These are phyloP conservation scores for Drosophila azteca DNA, from an alignment of 1,140 invertebrate genomes.

Conservation along the genomic window DNA sequence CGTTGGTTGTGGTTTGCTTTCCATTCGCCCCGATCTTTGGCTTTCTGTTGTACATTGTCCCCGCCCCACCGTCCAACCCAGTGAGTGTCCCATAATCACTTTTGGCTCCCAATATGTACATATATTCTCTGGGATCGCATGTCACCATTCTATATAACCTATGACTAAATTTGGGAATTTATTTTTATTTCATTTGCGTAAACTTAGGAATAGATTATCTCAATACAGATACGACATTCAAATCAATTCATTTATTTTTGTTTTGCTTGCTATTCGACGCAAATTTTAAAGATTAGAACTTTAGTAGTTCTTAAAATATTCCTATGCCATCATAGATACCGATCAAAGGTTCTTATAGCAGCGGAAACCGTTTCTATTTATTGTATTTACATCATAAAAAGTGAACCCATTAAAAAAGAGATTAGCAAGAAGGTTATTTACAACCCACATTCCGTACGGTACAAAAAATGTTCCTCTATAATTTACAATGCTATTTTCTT, in stretches of 20 bases:
- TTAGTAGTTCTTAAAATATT: too few relatives aligned
- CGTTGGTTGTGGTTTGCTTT: conserved; percentile 51
- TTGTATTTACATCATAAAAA: conserved; percentile 23
- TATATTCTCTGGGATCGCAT: conserved; percentile 7
- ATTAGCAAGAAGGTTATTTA: conserved; percentile 36
- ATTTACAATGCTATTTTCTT: neutral
- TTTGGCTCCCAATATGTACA: too few relatives aligned
- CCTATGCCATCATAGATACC: too few relatives aligned
- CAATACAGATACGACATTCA: neutral
- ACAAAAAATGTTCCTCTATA: conserved; percentile 4
- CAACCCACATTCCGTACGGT: conserved; percentile 30
- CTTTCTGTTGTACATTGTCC: conserved; percentile 22
- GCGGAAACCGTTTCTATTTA: conserved; percentile 5
- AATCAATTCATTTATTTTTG: neutral
- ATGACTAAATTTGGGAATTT: neutral
- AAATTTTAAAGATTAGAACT: neutral
- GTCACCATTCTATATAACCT: conserved; percentile 18
- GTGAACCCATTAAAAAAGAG: neutral
- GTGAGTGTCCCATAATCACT: conserved; percentile 36
- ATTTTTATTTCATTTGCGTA: neutral
- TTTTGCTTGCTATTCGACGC: too few relatives aligned
- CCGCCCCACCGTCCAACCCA: conserved; percentile 2
- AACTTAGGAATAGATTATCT: too few relatives aligned
- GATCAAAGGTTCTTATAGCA: too few relatives aligned
- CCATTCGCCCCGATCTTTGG: conserved; percentile 23